Evolutionary conservation across 1,140 invertebrate species (phyloP).

Genomic region (Drosophila murphyi): DNA sequence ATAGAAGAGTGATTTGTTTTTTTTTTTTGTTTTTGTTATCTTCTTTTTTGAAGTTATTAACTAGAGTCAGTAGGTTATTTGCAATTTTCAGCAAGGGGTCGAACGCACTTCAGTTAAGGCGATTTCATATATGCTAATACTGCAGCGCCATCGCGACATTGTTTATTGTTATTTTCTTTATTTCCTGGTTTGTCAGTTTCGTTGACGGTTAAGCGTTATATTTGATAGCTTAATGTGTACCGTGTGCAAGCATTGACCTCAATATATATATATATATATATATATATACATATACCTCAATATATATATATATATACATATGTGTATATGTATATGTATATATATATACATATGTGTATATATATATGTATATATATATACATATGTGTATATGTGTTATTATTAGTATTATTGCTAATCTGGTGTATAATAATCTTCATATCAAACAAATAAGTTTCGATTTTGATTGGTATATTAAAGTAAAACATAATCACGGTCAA

Average conservation of each 20-base stretch:
- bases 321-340: too few relatives aligned
- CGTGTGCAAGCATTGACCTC: conserved; percentile 69
- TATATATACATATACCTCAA: too few relatives aligned
- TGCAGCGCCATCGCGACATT: conserved; percentile 51
- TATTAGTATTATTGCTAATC: conserved; percentile 6
- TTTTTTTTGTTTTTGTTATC: too few relatives aligned
- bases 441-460: conserved; percentile 11
- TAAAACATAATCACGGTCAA: background rate
- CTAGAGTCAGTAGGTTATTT: conserved; percentile 62
- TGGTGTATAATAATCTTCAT: conserved; percentile 11
- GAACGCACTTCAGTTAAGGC: conserved; percentile 52
- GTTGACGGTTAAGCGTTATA: conserved; percentile 60
- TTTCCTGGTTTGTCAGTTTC: conserved; percentile 70
- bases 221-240: conserved; percentile 63
- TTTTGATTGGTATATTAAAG: background rate
- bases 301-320: too few relatives aligned
- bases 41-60: conserved; percentile 44
- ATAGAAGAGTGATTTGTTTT: conserved; percentile 51
- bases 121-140: conserved; percentile 42
- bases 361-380: conserved; percentile 29
- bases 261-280: conserved; percentile 47
- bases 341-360: too few relatives aligned
- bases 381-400: conserved; percentile 8
- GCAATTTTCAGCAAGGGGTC: conserved; percentile 65
- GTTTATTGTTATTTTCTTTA: conserved; percentile 69